phyloP scores from a whole-genome alignment of 2,113 vertebrate genomes.

The Engystomops pustulosus region DNA sequence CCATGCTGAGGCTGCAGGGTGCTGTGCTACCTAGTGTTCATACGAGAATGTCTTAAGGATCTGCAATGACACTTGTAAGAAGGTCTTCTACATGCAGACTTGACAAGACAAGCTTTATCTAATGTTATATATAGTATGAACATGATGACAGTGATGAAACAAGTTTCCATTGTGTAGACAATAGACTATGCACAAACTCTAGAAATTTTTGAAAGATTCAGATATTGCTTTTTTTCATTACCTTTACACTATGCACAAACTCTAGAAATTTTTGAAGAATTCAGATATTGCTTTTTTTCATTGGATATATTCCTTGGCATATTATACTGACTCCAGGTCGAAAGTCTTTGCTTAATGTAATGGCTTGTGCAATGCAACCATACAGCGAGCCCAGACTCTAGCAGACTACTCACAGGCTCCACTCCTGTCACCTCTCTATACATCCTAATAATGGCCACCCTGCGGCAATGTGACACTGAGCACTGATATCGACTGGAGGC shows the following conservation, averaged over 20 bases:
- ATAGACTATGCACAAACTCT: no score
- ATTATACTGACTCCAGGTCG: no score
- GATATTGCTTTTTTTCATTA: no score
- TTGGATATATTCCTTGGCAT: no score
- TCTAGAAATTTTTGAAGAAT: no score
- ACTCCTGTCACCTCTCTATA: background rate
- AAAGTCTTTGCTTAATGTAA: background rate
- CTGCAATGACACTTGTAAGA: constrained; percentile 8
- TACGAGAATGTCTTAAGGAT: background rate
- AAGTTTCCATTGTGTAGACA: background rate
- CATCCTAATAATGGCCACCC: constrained; percentile 35
- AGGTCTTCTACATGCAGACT: background rate
- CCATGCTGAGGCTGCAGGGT: background rate
- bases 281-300: no score
- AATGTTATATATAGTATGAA: background rate
- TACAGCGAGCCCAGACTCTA: no score
- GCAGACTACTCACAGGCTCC: no score
- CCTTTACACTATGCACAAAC: no score
- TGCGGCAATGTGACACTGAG: constrained; percentile 48
- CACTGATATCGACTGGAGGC: constrained; percentile 48
- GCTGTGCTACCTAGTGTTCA: background rate
- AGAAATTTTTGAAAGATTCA: no score
- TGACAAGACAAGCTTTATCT: background rate
- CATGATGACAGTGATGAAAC: background rate
- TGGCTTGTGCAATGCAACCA: background rate